A percentile compares a stretch with the other conserved stretches of the same genome.
These are phyloP conservation scores for Anastatus disparis DNA, from an alignment of 1,140 invertebrate genomes.

Conservation along the genomic window DNA sequence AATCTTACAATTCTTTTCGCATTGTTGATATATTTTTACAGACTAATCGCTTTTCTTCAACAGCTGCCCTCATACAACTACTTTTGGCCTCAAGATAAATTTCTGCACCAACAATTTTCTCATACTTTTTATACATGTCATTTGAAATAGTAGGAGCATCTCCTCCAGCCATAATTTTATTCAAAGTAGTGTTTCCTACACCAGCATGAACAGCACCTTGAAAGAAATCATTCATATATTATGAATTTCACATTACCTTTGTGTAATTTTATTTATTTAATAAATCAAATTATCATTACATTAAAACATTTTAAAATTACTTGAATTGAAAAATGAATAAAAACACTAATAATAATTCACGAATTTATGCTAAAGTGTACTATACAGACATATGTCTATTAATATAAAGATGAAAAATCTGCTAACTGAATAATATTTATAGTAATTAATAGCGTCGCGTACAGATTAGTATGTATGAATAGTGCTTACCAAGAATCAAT, in stretches of 20 bases:
- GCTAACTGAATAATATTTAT: too few species aligned
- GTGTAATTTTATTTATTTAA: not conserved
- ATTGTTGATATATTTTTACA: not conserved
- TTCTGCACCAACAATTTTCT: not conserved
- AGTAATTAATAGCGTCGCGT: too few species aligned
- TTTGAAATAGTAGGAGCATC: not conserved
- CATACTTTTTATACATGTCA: not conserved
- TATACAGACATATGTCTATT: too few species aligned
- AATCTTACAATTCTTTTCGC: slow-evolving; percentile 1
- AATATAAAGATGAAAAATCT: too few species aligned
- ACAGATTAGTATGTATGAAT: too few species aligned
- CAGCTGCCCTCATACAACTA: not conserved
- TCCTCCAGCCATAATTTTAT: not conserved
- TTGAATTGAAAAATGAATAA: too few species aligned
- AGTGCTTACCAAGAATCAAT: not conserved
- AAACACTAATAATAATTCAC: too few species aligned
- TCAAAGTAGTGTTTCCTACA: not conserved
- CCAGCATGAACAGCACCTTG: not conserved
- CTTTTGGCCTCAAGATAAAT: not conserved
- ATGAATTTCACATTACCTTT: too few species aligned
- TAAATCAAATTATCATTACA: not conserved
- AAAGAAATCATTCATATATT: too few species aligned
- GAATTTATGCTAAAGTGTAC: too few species aligned
- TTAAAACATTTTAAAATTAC: not conserved
- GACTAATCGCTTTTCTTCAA: not conserved